phyloP scores from a whole-genome alignment of 1,140 invertebrate species.

The Cotesia glomerata region DNA sequence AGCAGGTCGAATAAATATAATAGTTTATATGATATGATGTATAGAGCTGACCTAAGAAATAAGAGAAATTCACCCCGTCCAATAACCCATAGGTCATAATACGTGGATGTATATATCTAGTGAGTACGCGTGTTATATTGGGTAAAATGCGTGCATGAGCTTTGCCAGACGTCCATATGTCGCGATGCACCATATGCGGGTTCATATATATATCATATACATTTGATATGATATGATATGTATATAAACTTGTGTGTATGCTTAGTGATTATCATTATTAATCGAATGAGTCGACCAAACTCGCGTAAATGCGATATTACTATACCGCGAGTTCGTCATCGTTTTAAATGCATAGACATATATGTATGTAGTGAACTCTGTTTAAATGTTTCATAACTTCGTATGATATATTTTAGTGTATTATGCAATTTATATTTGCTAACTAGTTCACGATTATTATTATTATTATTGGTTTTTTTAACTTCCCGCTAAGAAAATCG shows the following conservation, averaged over 20 bases:
- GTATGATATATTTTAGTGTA: too few species aligned
- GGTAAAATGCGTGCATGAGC: conserved; percentile 1
- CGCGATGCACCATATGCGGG: conserved; percentile 22
- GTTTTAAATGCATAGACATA: too few species aligned
- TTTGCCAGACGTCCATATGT: conserved; percentile 29
- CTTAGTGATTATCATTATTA: conserved; percentile 31
- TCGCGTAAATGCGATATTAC: conserved; percentile 37
- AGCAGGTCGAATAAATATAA: conserved; percentile 4
- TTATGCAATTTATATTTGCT: too few species aligned
- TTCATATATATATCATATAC: conserved; percentile 26
- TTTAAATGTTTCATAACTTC: too few species aligned
- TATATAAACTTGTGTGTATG: conserved; percentile 35
- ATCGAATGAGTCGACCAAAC: conserved; percentile 45
- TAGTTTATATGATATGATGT: neutral
- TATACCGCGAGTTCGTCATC: neutral
- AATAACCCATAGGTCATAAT: neutral
- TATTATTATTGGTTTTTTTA: too few species aligned
- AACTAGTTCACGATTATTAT: too few species aligned
- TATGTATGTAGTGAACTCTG: too few species aligned
- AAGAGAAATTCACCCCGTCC: neutral
- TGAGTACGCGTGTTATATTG: neutral
- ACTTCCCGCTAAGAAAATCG: too few species aligned
- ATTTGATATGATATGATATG: conserved; percentile 41
- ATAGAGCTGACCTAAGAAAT: neutral
- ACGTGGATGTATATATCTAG: neutral